These are phyloP conservation scores for Orius laevigatus DNA, from an alignment of 1,140 invertebrate genomes.

Conservation along the genomic window DNA sequence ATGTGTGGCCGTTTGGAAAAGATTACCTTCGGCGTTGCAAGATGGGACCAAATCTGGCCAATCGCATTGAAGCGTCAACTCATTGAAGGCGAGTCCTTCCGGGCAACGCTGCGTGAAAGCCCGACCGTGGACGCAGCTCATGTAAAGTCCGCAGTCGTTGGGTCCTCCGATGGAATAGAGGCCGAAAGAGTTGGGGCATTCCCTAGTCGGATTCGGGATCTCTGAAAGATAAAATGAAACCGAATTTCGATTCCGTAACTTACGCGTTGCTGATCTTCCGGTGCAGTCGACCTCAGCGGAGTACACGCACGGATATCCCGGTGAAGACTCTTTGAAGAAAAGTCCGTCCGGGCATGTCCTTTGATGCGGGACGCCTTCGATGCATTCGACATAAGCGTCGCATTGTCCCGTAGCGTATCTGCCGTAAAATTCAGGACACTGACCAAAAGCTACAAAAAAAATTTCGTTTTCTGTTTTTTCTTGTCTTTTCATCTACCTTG, in stretches of 20 bases:
- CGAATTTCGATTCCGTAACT: conserved; percentile 24
- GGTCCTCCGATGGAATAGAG: conserved; percentile 57
- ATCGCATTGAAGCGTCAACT: conserved; percentile 58
- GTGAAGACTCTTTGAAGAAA: conserved; percentile 56
- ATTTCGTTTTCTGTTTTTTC: background rate
- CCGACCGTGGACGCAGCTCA: conserved; percentile 62
- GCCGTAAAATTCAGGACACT: conserved; percentile 49
- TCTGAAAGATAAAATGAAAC: conserved; percentile 28
- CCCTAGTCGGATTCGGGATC: conserved; percentile 44
- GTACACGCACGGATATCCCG: conserved; percentile 65
- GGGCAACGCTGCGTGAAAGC: conserved; percentile 51
- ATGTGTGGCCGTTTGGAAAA: background rate
- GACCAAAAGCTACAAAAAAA: background rate
- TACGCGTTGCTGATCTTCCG: conserved; percentile 49
- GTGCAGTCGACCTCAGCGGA: conserved; percentile 64
- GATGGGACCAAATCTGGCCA: conserved; percentile 68
- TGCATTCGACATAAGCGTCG: conserved; percentile 52
- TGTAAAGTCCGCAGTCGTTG: conserved; percentile 62
- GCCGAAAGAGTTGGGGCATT: conserved; percentile 73
- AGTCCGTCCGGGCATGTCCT: conserved; percentile 72
- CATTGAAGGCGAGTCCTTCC: conserved; percentile 70
- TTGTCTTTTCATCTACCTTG: too few relatives aligned
- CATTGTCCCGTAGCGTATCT: conserved; percentile 54
- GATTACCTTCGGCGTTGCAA: conserved; percentile 56
- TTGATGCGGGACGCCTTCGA: conserved; percentile 53